Evolutionary conservation across 2,888 invertebrate genomes (phyloP).

Genomic region (Zelleria hepariella): DNA sequence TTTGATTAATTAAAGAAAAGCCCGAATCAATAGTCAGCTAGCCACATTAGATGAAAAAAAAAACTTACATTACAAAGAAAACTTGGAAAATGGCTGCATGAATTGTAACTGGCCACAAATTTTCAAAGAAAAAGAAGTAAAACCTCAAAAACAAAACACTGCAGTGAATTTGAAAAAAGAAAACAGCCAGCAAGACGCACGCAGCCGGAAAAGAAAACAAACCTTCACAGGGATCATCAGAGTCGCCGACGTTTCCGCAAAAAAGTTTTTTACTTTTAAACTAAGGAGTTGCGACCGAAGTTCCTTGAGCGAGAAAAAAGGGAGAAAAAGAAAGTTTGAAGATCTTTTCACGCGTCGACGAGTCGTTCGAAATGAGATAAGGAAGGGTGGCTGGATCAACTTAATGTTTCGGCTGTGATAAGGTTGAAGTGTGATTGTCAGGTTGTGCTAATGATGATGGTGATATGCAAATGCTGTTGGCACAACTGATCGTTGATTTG

Average conservation of each 20-base stretch:
- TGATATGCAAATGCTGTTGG: background rate
- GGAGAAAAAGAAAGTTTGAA: constrained; percentile 13
- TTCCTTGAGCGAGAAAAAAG: constrained; percentile 3
- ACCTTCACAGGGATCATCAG: background rate
- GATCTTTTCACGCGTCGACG: constrained; percentile 27
- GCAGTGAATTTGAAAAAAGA: background rate
- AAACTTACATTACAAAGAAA: too few species aligned
- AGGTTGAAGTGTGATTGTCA: background rate
- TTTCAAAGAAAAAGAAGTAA: too few species aligned
- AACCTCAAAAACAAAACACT: too few species aligned
- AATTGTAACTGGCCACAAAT: too few species aligned
- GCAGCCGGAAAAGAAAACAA: background rate
- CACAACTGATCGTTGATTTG: too few species aligned
- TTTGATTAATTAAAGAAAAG: background rate
- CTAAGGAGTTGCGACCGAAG: constrained; percentile 9
- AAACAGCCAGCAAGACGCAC: background rate
- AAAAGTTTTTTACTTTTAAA: background rate
- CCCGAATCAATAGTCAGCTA: too few species aligned
- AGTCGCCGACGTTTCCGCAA: background rate
- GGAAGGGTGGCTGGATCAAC: constrained; percentile 4
- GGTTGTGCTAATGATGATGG: background rate
- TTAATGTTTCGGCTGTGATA: background rate
- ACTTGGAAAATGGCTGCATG: too few species aligned
- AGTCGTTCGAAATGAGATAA: constrained; percentile 17
- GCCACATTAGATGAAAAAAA: too few species aligned